These are phyloP conservation scores for Xanthorhoe designata DNA, from an alignment of 2,888 invertebrate species.

Conservation along the genomic window DNA sequence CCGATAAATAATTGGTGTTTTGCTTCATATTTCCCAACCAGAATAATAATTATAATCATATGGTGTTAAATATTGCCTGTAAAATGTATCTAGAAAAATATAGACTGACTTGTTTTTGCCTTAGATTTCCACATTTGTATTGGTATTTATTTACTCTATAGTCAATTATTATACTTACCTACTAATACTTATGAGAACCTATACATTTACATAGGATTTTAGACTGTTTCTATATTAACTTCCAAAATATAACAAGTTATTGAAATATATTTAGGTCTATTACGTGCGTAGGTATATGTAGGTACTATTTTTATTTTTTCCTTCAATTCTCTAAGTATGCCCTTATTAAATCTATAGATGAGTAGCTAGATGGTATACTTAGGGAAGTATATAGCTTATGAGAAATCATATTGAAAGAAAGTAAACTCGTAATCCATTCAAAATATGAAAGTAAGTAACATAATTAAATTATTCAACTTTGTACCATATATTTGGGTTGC, in stretches of 20 bases:
- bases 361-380: constrained; percentile 1
- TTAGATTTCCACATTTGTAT: constrained; percentile 44
- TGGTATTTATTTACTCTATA: constrained; percentile 40
- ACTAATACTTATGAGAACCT: constrained; percentile 12
- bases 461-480: neutral
- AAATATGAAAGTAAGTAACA: neutral
- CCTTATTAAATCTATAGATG: constrained; percentile 3
- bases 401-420: neutral
- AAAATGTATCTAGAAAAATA: constrained; percentile 45
- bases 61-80: constrained; percentile 4
- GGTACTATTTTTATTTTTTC: constrained; percentile 1
- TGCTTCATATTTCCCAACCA: neutral
- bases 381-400: constrained; percentile 16
- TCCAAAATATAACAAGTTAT: constrained; percentile 27
- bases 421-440: neutral
- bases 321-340: constrained; percentile 8
- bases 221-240: constrained; percentile 40
- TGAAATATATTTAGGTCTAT: constrained; percentile 20
- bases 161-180: constrained; percentile 44
- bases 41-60: neutral
- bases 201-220: constrained; percentile 30
- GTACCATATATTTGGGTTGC: neutral
- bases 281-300: neutral
- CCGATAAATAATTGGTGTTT: neutral
- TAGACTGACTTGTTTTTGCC: constrained; percentile 63